These are phyloP conservation scores for Drosophila parvula DNA, from an alignment of 1,140 invertebrate genomes.

Conservation along the genomic window DNA sequence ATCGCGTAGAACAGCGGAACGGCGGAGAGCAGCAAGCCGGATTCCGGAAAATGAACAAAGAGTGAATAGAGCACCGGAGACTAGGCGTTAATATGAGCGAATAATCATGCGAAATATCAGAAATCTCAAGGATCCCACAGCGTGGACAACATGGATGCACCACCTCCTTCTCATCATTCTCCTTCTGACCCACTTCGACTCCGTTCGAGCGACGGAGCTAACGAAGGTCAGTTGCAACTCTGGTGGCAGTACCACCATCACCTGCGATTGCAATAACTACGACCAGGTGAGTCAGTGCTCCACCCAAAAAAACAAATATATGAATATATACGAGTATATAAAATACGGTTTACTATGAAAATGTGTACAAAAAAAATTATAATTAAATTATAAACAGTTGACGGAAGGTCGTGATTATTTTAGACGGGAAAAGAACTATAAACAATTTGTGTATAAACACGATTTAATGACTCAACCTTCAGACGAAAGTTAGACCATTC, in stretches of 20 bases:
- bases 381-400: conserved; percentile 10
- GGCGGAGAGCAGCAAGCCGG: conserved; percentile 3
- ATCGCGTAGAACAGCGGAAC: conserved; percentile 10
- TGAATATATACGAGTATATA: background rate
- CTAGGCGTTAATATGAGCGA: conserved; percentile 53
- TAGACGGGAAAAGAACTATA: background rate
- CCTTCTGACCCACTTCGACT: background rate
- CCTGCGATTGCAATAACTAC: conserved; percentile 73
- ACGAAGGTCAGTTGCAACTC: conserved; percentile 71
- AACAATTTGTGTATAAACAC: conserved; percentile 7
- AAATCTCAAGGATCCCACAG: conserved; percentile 75
- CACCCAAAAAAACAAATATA: background rate
- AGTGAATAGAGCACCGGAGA: conserved; percentile 25
- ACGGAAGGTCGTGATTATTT: background rate
- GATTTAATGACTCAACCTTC: conserved; percentile 20
- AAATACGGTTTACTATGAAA: background rate
- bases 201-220: conserved; percentile 9
- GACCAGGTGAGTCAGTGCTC: conserved; percentile 63
- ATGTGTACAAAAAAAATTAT: background rate
- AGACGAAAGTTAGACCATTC: conserved; percentile 1
- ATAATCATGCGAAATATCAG: conserved; percentile 66
- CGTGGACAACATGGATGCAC: conserved; percentile 4
- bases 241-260: conserved; percentile 68
- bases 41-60: conserved; percentile 31
- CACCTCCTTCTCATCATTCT: conserved; percentile 5